Evolutionary conservation across 2,113 vertebrate species (phyloP).

Genomic region (Plectropomus leopardus): DNA sequence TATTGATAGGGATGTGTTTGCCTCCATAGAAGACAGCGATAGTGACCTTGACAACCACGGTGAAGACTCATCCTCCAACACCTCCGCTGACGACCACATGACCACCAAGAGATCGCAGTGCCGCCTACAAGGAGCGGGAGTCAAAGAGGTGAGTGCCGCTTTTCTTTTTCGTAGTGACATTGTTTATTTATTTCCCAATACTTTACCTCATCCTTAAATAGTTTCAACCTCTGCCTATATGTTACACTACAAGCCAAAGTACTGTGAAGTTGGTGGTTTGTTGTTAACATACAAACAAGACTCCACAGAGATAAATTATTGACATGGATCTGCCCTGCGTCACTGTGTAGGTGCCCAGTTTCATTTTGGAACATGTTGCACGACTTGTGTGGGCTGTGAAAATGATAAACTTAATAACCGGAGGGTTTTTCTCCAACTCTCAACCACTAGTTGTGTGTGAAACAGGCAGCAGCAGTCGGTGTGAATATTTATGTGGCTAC

Average conservation of each 20-base stretch:
- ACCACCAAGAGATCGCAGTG: slow-evolving; percentile 80
- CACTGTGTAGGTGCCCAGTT: background rate
- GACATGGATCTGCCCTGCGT: background rate
- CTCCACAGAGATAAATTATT: background rate
- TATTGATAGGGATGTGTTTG: slow-evolving; percentile 84
- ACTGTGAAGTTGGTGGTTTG: background rate
- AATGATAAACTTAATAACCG: background rate
- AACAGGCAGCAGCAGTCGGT: background rate
- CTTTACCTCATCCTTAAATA: background rate
- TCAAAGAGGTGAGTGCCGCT: slow-evolving; percentile 83
- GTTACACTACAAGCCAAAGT: background rate
- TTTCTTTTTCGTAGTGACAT: background rate
- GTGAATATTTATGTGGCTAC: background rate
- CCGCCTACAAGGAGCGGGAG: slow-evolving; percentile 78
- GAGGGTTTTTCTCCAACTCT: slow-evolving; percentile 7
- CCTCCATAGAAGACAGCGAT: slow-evolving; percentile 86
- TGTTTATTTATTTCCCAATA: background rate
- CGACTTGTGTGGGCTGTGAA: background rate
- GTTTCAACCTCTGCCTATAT: background rate
- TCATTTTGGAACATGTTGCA: background rate
- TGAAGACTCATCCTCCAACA: slow-evolving; percentile 86
- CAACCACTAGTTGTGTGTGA: background rate
- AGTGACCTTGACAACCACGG: slow-evolving; percentile 85
- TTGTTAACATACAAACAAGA: background rate
- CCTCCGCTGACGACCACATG: slow-evolving; percentile 86